Evolutionary conservation across 2,113 vertebrate species (phyloP), one percentile per base, ranked within the genome.

Genomic region (Abramis brama): DNA sequence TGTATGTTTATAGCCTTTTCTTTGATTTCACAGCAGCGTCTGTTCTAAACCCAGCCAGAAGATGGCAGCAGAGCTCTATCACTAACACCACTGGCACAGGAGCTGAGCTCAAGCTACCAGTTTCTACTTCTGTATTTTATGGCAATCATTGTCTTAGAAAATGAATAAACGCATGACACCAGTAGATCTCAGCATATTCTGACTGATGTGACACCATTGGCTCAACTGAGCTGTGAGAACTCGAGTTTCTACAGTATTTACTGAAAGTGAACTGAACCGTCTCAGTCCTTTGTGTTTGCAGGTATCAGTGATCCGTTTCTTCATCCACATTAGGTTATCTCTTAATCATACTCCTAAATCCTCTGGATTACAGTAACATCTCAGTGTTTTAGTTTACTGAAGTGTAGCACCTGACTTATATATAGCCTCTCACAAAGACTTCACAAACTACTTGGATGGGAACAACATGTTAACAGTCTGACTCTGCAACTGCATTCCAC

Each of bases 31-130:
- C 27, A 27, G 27, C 27, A 27, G 64, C 5, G 2, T 70, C 4
- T 39, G 33, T 52, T 4, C 30, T 17, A 4, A 43, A 55, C 7
- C 12, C 71, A 6, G 21, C 73, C 36, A 92, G 90, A 52, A 12
- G 93, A 78, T 87, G 93, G 92, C 90, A 93, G 92, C 89, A 91
- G 23, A 13, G 71, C 89, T 92, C 91, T 88, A 92, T 86, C 15
- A 4, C 33, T 77, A 50, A 82, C 27, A n/a, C 9, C 1, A 52
- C 23, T 11, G 47, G 3, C 17, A 17, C 47, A 10, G n/a, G 33
- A 66, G 36, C 39, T 3, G 0, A 3, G 5, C 60, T 23, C 23
- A 27, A 43, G 13, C 0, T 6, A n/a, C 36, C 25, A 0, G 21
- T 27, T 3, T 25, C 12, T 27, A 27, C 21, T 59, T 60, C 68